Evolutionary conservation across 2,797 vertebrate genomes (phyloP), one percentile per base, ranked within the genome.

Genomic region (Gouania willdenowi): DNA sequence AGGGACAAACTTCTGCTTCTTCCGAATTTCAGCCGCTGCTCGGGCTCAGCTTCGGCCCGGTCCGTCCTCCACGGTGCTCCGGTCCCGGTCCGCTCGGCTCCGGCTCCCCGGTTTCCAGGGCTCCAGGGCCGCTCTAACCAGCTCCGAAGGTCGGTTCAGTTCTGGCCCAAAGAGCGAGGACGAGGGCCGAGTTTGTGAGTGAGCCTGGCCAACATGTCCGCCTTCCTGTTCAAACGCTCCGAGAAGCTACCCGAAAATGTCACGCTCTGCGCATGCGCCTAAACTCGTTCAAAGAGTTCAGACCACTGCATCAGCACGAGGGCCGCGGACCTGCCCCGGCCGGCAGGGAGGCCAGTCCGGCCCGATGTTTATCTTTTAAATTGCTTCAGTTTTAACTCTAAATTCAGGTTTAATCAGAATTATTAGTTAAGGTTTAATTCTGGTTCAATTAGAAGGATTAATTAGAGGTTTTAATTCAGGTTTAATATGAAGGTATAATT

Each of bases 161-260:
- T 75, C 59, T 76, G 56, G 62, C 54, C 30, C 74, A 64, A 44
- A 68, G 75, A 53, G 53, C 57, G 65, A 61, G 75, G 69, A 76
- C 81, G 75, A 50, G 81, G 82, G 80, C 81, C 63, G 71, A 87
- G 77, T 83, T 84, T 85, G 82, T 84, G 78, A 74, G 76, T 75
- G 84, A 75, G 81, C 66, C 74, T 69, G 80, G 67, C 87, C 90
- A 95, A 94, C 86, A 95, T 94, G 93, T 94, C 93, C 91, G 92
- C 92, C 92, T 94, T 94, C 92, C 92, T 93, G 92, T 93, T 93
- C 92, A 91, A 93, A 92, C 88, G 86, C 46, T 71, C 71, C 64
- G 71, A 85, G 81, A 62, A 71, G 69, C 73, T 26, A 77, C 83
- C 88, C 84, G 77, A 78, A 86, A 81, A 79, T 64, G 82, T 74